Conservation (phyloP, 2,113 vertebrate genomes). For the Martes martes region DNA sequence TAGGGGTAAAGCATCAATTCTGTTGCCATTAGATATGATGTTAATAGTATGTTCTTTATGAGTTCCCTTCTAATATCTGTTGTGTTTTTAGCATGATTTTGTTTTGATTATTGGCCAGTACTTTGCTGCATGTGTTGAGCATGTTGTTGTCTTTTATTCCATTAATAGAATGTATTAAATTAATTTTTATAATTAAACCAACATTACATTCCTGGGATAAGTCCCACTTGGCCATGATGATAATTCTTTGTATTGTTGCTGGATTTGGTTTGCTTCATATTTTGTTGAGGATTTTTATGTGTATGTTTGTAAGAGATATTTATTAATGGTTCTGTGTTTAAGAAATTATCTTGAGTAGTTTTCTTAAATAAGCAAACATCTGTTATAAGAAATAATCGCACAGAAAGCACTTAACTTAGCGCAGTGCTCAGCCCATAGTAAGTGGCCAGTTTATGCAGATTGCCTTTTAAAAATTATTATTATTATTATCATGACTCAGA, state of each 20-base stretch:
- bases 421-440: neutral
- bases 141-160: neutral
- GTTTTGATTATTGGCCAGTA: neutral
- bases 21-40: neutral
- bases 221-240: neutral
- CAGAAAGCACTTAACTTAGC: neutral
- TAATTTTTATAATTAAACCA: neutral
- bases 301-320: neutral
- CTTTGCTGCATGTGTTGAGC: neutral
- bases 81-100: neutral
- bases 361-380: neutral
- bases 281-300: neutral
- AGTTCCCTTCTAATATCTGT: neutral
- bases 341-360: neutral
- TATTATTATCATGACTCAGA: neutral
- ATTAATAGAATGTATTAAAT: neutral
- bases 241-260: neutral
- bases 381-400: neutral
- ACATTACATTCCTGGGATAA: neutral
- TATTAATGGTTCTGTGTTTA: neutral
- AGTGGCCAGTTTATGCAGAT: neutral
- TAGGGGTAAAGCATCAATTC: neutral
- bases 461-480: neutral
- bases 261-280: neutral
- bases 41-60: neutral